Percentiles rank a stretch among this genome's conserved stretches.
Evolutionary conservation across 1,140 invertebrate genomes (phyloP).

Genomic region (Drosophila saltans): DNA sequence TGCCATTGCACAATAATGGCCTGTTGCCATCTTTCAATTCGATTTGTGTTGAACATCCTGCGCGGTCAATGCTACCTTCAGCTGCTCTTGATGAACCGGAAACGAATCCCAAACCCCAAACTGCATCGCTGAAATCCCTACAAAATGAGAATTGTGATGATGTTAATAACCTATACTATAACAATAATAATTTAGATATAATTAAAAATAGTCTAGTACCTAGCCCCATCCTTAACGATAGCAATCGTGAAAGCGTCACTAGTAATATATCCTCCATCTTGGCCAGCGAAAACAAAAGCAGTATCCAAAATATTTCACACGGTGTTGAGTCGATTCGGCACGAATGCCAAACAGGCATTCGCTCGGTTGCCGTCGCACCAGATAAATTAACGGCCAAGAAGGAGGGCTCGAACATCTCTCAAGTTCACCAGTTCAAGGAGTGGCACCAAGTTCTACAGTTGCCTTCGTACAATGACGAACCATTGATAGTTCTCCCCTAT

Average conservation of each 20-base stretch:
- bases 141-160: slow-evolving; percentile 56
- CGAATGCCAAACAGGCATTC: slow-evolving; percentile 64
- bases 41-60: slow-evolving; percentile 34
- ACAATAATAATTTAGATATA: slow-evolving; percentile 63
- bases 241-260: slow-evolving; percentile 25
- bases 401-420: background rate
- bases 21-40: slow-evolving; percentile 70
- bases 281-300: slow-evolving; percentile 14
- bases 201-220: slow-evolving; percentile 41
- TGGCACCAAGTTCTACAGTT: slow-evolving; percentile 91
- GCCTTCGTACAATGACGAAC: slow-evolving; percentile 88
- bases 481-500: slow-evolving; percentile 94
- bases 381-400: background rate
- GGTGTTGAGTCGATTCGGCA: background rate
- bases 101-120: slow-evolving; percentile 14
- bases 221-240: slow-evolving; percentile 20
- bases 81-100: slow-evolving; percentile 3
- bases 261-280: slow-evolving; percentile 25
- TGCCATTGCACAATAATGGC: slow-evolving; percentile 57
- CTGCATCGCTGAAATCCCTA: slow-evolving; percentile 19
- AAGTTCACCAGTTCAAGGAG: slow-evolving; percentile 87
- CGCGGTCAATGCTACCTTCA: slow-evolving; percentile 1
- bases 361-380: slow-evolving; percentile 27
- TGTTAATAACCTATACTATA: slow-evolving; percentile 49
- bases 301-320: background rate